These are phyloP conservation scores for Hydrotaea cyrtoneurina DNA, from an alignment of 2,888 invertebrate genomes.

Conservation along the genomic window DNA sequence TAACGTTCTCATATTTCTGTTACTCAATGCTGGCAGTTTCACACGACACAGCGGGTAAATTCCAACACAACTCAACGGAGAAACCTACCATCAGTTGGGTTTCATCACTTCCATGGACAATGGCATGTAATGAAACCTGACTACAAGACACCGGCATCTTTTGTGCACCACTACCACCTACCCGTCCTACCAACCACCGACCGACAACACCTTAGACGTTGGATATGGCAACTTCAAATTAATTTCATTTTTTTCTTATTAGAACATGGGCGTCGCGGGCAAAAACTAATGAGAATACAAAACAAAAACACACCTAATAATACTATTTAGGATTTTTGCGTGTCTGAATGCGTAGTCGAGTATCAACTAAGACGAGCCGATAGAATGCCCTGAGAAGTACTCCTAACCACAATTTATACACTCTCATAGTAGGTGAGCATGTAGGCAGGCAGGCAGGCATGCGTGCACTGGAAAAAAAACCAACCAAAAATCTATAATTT, in stretches of 20 bases:
- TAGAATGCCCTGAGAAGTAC: neutral
- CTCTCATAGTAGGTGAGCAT: neutral
- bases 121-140: neutral
- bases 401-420: neutral
- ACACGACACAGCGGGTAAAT: too few species aligned
- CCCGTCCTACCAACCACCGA: neutral
- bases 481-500: slow-evolving; percentile 4
- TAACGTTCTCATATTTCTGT: too few species aligned
- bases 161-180: neutral
- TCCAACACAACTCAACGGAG: too few species aligned
- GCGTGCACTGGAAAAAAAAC: neutral
- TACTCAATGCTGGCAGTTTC: too few species aligned
- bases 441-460: neutral
- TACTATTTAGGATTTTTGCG: slow-evolving; percentile 12
- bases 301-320: neutral
- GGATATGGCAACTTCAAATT: neutral
- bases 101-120: slow-evolving; percentile 2
- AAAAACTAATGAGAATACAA: neutral
- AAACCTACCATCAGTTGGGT: neutral
- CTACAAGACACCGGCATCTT: neutral
- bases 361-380: neutral
- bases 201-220: neutral
- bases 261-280: neutral
- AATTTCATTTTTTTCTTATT: neutral
- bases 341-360: slow-evolving; percentile 3